Conservation (phyloP, 1,140 invertebrate genomes). For the Meloidogyne floridensis region DNA sequence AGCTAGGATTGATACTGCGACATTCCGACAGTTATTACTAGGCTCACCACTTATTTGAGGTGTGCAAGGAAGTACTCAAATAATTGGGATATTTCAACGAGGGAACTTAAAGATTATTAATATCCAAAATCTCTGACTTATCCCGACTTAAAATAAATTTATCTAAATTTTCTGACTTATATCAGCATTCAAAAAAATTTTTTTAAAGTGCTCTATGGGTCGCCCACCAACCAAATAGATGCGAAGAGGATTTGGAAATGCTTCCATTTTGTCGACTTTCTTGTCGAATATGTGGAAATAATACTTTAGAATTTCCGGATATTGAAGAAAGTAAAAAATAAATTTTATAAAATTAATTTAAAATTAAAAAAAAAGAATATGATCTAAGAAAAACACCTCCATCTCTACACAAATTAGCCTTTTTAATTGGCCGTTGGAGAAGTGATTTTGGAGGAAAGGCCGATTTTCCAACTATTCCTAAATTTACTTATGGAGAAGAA, state of each 20-base stretch:
- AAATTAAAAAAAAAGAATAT: constrained; percentile 47
- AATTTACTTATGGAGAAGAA: constrained; percentile 61
- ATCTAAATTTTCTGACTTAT: too few species aligned
- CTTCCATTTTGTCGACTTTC: constrained; percentile 48
- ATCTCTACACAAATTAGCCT: constrained; percentile 53
- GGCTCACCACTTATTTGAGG: too few species aligned
- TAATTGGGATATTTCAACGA: too few species aligned
- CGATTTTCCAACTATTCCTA: constrained; percentile 63
- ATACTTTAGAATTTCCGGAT: constrained; percentile 22
- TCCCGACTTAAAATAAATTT: too few species aligned
- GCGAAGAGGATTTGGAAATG: constrained; percentile 51
- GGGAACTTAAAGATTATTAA: too few species aligned
- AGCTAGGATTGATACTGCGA: too few species aligned
- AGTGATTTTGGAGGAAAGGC: constrained; percentile 65
- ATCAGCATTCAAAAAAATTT: background rate
- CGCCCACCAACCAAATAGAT: constrained; percentile 49
- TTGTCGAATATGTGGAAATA: constrained; percentile 52
- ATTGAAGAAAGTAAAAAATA: constrained; percentile 49
- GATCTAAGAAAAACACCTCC: constrained; percentile 52
- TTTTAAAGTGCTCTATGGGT: constrained; percentile 49
- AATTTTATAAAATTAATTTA: background rate
- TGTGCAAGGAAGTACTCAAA: too few species aligned
- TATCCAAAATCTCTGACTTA: too few species aligned
- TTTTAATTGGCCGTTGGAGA: constrained; percentile 60
- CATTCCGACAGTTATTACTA: too few species aligned